Evolutionary conservation across 2,113 vertebrate genomes (phyloP).

Genomic region (Cochlearius cochlearius): DNA sequence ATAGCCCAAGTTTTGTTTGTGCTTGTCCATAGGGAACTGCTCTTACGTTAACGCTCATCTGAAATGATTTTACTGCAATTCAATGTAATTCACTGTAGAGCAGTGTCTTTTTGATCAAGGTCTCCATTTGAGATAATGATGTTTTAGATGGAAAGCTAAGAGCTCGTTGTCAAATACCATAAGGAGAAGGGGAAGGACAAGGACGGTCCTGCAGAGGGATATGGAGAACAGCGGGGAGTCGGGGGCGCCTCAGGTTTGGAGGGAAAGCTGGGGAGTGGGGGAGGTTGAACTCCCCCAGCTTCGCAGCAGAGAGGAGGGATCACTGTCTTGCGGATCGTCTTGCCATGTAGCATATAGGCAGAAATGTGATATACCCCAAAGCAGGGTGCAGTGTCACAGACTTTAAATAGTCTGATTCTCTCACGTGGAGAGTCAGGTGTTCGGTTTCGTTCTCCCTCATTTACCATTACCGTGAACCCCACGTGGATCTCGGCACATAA

Average conservation of each 20-base stretch:
- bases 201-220: not conserved
- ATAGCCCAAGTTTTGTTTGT: not conserved
- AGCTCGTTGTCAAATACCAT: not conserved
- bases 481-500: not conserved
- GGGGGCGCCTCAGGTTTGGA: fast-evolving
- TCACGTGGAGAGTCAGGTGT: not conserved
- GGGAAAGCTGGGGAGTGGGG: not conserved
- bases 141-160: not conserved
- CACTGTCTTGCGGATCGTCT: not conserved
- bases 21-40: not conserved
- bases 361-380: not conserved
- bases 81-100: not conserved
- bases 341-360: not conserved
- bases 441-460: not conserved
- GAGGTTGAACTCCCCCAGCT: not conserved
- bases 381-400: not conserved
- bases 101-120: not conserved
- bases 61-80: not conserved
- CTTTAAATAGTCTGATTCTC: constrained; percentile 21
- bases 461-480: not conserved
- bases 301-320: not conserved
- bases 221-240: not conserved
- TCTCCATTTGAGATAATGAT: not conserved
- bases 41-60: not conserved
- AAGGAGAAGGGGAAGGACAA: not conserved